Conservation (phyloP, 2,797 vertebrate genomes). For the Cichlasoma orientale region DNA sequence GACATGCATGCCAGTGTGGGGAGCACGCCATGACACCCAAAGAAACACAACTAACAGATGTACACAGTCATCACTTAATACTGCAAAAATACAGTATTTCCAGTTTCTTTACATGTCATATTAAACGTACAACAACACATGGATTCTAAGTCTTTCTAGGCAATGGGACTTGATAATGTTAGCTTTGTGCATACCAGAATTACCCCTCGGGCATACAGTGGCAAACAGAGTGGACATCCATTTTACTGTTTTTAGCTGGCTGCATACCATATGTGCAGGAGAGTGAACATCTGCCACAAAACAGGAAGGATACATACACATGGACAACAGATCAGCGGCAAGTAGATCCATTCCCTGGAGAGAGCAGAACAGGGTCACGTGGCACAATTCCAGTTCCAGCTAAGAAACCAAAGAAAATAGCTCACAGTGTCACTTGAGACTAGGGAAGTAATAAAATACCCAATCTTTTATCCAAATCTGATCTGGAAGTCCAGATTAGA, state of each 20-base stretch:
- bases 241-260: conserved; percentile 6
- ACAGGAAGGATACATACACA: conserved; percentile 3
- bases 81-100: not conserved
- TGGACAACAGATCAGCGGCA: conserved; percentile 20
- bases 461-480: conserved; percentile 6
- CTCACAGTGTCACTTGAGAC: conserved; percentile 26
- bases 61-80: not conserved
- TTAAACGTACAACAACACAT: not conserved
- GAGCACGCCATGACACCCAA: not conserved
- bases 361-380: conserved; percentile 22
- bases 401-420: conserved; percentile 58
- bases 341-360: conserved; percentile 6
- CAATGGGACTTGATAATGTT: not conserved
- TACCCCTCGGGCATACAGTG: not conserved
- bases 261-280: conserved; percentile 36
- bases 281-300: conserved; percentile 57
- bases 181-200: not conserved
- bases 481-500: conserved; percentile 36
- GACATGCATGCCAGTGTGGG: not conserved
- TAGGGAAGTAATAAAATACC: conserved; percentile 32
- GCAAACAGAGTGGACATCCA: conserved; percentile 19
- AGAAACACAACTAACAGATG: not conserved
- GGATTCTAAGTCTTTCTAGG: conserved; percentile 4
- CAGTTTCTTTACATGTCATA: not conserved
- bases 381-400: conserved; percentile 29